Base-by-base conservation (phyloP, 2,888 invertebrate species). In the Lamellibrachia satsuma region DNA sequence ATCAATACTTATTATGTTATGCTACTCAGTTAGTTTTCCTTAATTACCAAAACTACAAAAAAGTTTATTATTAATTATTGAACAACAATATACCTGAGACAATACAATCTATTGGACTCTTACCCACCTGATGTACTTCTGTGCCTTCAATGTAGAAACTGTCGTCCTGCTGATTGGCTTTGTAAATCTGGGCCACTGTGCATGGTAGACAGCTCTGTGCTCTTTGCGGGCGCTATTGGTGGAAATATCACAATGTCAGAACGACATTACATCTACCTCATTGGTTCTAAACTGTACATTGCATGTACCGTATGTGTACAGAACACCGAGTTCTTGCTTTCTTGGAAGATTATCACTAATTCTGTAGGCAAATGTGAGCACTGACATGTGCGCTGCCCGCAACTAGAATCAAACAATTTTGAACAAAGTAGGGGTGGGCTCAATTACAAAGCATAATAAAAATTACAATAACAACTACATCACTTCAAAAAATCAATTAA, bases 101-200 rank as follows among this genome's bases (percentile, higher is more conserved):
- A 39, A 3, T 4, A 75, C 75, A 11, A 22, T 75, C n/a, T 22
- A 22, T 15, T 75, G n/a, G 15, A 75, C 4, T 51, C 3, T 11
- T 92, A 4, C 52, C 52, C 60, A 94, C 94, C 93, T 94, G 94
- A 75, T 94, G 93, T 22, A 94, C 90, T 93, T 96, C 95, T 52
- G 95, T 94, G 39, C 95, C 95, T 92, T 95, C 96, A 0, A 95
- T 94, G 92, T 94, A 94, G 93, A 96, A 96, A 91, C 95, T 95
- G 92, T 96, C 96, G 75, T 96, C 95, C 51, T 93, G 93, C 91
- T 95, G 95, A 55, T 94, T 93, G 3, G 96, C 95, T 93, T 94
- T 95, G 22, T 95, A 92, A 8, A 96, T 94, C 93, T 96, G 95
- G 9, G 95, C 96, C 7, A 95, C 94, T 7, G 96, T 96, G 11